Conservation (phyloP, 2,888 invertebrate species). For the Serrognathus titanus region DNA sequence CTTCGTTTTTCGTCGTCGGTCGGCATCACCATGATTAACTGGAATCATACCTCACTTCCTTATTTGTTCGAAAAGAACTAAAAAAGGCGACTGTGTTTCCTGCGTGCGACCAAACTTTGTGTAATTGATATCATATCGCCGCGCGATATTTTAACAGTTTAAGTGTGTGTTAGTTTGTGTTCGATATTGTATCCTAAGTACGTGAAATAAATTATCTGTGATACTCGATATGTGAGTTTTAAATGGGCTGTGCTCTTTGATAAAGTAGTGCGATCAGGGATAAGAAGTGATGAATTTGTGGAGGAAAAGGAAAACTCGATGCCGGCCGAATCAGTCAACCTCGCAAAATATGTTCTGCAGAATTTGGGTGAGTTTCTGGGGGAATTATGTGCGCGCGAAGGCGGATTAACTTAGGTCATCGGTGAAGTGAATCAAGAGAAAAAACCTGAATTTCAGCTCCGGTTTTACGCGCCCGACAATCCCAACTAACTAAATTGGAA, state of each 20-base stretch:
- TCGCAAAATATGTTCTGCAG: conserved; percentile 39
- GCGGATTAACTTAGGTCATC: no score
- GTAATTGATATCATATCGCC: not conserved
- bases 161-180: no score
- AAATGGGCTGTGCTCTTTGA: conserved; percentile 1
- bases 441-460: no score
- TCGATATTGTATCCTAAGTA: no score
- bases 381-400: no score
- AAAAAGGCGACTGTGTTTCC: conserved; percentile 17
- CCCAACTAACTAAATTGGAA: no score
- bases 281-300: conserved; percentile 19
- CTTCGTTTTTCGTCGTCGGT: no score
- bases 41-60: not conserved
- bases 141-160: not conserved
- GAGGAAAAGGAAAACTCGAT: conserved; percentile 12
- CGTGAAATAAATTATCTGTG: not conserved
- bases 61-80: conserved; percentile 6
- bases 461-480: no score
- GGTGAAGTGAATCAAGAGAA: no score
- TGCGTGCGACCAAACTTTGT: conserved; percentile 7
- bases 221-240: not conserved
- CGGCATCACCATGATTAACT: not conserved
- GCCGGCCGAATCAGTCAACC: conserved; percentile 25
- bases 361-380: conserved; percentile 39
- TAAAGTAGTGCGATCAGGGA: not conserved